Percentiles rank a stretch among this genome's conserved stretches.
Evolutionary conservation across 2,888 invertebrate genomes (phyloP).

Genomic region (Clunio marinus): DNA sequence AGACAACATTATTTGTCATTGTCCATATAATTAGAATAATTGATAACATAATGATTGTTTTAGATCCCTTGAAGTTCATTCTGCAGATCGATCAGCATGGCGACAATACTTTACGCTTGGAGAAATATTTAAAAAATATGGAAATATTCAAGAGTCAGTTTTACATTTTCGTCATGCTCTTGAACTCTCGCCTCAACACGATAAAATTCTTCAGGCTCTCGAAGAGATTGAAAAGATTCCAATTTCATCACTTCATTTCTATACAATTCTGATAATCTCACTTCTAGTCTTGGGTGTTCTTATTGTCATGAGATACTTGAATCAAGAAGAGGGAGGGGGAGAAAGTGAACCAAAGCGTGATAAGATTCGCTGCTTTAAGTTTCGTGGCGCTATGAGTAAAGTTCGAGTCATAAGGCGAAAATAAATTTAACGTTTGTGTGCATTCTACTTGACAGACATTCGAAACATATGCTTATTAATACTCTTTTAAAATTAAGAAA

Average conservation of each 20-base stretch:
- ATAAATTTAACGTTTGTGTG: too few species aligned
- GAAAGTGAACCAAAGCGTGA: conserved; percentile 18
- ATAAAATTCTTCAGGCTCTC: conserved; percentile 72
- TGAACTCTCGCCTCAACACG: conserved; percentile 79
- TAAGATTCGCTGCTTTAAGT: conserved; percentile 23
- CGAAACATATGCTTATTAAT: too few species aligned
- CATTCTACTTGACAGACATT: too few species aligned
- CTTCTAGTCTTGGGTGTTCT: conserved; percentile 55
- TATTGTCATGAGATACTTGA: conserved; percentile 33
- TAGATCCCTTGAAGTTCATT: conserved; percentile 72
- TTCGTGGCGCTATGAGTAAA: conserved; percentile 35
- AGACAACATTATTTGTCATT: background rate
- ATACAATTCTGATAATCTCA: conserved; percentile 81
- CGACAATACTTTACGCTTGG: conserved; percentile 88
- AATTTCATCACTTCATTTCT: conserved; percentile 74
- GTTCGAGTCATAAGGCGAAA: conserved; percentile 30
- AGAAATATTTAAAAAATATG: conserved; percentile 86
- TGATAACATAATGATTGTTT: background rate
- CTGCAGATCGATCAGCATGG: conserved; percentile 82
- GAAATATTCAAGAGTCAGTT: conserved; percentile 82
- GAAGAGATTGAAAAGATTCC: conserved; percentile 79
- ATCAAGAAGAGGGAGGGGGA: background rate
- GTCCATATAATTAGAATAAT: background rate
- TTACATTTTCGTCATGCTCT: conserved; percentile 77
- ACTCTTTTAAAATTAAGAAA: too few species aligned